phyloP scores from a whole-genome alignment of 2,113 vertebrate species.

The Macrotis lagotis region DNA sequence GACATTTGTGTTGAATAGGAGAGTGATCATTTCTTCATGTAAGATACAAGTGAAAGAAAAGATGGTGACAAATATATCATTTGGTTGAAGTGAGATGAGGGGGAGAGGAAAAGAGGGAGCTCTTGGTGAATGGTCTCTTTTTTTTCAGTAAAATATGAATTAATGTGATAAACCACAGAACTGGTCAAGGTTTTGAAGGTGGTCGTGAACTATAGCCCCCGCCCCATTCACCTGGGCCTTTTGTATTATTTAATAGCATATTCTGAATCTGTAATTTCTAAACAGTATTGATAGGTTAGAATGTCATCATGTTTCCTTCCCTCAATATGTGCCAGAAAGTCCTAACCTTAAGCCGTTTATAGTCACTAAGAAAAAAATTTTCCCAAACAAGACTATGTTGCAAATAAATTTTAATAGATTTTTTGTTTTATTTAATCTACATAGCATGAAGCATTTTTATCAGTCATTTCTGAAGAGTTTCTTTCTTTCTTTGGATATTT shows the following conservation, averaged over 20 bases:
- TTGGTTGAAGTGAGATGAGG: not conserved
- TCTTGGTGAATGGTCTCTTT: not conserved
- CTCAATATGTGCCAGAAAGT: not conserved
- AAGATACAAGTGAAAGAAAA: no score
- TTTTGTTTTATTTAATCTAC: not conserved
- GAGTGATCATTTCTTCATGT: no score
- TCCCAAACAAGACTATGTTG: not conserved
- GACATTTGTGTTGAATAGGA: no score
- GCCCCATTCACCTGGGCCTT: no score
- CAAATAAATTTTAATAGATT: not conserved
- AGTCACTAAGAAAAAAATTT: not conserved
- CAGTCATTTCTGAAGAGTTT: not conserved
- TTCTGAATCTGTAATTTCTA: not conserved
- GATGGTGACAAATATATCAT: not conserved
- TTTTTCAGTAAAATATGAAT: not conserved
- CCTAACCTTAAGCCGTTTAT: not conserved
- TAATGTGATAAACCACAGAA: not conserved
- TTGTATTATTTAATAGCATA: not conserved
- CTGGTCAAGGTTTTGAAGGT: not conserved
- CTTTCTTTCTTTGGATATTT: not conserved
- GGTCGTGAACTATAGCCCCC: not conserved
- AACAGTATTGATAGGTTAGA: not conserved
- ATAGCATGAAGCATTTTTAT: not conserved
- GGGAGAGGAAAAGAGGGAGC: not conserved
- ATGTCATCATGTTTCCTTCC: not conserved